Conservation (phyloP, 2,797 vertebrate genomes). For the Bufotes viridis region DNA sequence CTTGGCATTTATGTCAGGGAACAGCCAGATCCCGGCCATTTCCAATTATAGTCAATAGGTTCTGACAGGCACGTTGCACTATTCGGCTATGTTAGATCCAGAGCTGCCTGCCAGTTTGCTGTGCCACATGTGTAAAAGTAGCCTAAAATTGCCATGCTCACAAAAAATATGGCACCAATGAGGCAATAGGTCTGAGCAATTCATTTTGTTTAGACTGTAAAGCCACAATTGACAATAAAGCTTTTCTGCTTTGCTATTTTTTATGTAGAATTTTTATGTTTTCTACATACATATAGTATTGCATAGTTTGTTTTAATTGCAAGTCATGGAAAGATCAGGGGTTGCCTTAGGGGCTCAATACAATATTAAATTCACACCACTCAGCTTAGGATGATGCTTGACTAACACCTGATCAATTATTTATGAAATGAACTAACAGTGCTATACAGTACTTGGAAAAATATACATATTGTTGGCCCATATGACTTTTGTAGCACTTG, state of each 20-base stretch:
- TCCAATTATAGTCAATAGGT: no score
- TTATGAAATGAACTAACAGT: conserved; percentile 60
- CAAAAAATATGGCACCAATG: no score
- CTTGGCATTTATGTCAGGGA: no score
- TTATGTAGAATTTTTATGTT: background rate
- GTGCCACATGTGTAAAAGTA: no score
- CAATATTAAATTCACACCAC: conserved; percentile 65
- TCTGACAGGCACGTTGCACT: no score
- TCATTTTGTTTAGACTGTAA: background rate
- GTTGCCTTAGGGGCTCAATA: conserved; percentile 58
- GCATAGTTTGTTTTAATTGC: background rate
- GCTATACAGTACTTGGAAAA: background rate
- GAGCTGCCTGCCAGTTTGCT: no score
- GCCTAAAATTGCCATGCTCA: no score
- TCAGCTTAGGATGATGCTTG: conserved; percentile 60
- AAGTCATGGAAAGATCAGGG: background rate
- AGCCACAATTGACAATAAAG: background rate
- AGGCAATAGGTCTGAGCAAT: background rate
- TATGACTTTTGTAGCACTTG: conserved; percentile 42
- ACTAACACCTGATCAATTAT: conserved; percentile 69
- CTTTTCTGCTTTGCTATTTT: background rate
- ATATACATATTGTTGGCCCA: conserved; percentile 38
- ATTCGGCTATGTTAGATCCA: no score
- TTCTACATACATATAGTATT: background rate
- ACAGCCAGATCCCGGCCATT: no score